phyloP scores from a whole-genome alignment of 2,888 invertebrate species.

The Ethmia dodecea region DNA sequence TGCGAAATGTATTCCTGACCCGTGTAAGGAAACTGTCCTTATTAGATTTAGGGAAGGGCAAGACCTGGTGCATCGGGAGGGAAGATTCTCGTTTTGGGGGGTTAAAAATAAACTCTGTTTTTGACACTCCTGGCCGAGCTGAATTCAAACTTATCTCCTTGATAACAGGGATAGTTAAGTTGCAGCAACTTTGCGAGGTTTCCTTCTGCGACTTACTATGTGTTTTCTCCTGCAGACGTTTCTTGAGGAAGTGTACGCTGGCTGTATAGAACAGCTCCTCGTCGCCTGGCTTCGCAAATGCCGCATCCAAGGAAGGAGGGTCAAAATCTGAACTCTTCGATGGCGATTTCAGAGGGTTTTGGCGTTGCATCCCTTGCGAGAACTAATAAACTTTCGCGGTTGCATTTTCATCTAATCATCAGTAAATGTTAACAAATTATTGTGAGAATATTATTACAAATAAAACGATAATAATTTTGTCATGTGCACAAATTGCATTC shows the following conservation, averaged over 20 bases:
- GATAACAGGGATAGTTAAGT: slow-evolving; percentile 20
- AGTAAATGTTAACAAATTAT: background rate
- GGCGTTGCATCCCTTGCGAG: slow-evolving; percentile 42
- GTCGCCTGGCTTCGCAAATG: slow-evolving; percentile 35
- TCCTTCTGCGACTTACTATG: slow-evolving; percentile 20
- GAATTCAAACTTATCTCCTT: background rate
- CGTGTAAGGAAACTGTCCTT: slow-evolving; percentile 42
- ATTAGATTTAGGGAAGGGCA: slow-evolving; percentile 56
- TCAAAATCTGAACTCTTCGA: slow-evolving; percentile 20
- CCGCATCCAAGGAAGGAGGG: slow-evolving; percentile 22
- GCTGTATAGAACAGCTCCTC: slow-evolving; percentile 53
- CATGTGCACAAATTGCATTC: background rate
- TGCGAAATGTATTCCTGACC: slow-evolving; percentile 43
- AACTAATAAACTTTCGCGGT: slow-evolving; percentile 18
- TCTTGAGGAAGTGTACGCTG: slow-evolving; percentile 57
- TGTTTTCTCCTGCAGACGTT: slow-evolving; percentile 48
- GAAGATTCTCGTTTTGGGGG: slow-evolving; percentile 19
- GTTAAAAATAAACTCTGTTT: slow-evolving; percentile 7
- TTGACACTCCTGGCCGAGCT: slow-evolving; percentile 1
- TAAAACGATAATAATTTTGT: slow-evolving; percentile 11
- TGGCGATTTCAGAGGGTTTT: slow-evolving; percentile 18
- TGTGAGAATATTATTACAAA: slow-evolving; percentile 1
- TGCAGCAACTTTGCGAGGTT: slow-evolving; percentile 43
- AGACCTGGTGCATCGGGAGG: slow-evolving; percentile 55
- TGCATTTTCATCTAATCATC: slow-evolving; percentile 29